Percentiles rank a stretch among this genome's conserved stretches.
Conservation (phyloP, 2,797 vertebrate species). For the Hippoglossus hippoglossus region DNA sequence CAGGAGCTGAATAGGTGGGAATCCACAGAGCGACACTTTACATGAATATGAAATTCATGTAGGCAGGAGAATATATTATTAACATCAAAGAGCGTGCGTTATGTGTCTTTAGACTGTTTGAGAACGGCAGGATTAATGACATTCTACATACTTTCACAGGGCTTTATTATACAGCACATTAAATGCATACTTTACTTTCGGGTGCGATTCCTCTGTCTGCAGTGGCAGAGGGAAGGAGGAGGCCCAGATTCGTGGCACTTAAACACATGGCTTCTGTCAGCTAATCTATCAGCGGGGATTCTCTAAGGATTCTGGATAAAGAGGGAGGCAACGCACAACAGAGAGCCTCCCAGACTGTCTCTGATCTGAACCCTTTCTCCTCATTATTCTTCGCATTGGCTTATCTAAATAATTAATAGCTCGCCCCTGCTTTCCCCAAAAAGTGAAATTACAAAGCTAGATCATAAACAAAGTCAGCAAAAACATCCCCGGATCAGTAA, state of each 20-base stretch:
- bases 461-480: slow-evolving; percentile 42
- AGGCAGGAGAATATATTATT: neutral
- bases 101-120: slow-evolving; percentile 10
- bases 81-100: slow-evolving; percentile 16
- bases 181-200: slow-evolving; percentile 11
- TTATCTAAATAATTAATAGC: slow-evolving; percentile 54
- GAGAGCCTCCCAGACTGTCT: slow-evolving; percentile 25
- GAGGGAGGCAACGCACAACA: slow-evolving; percentile 16
- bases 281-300: slow-evolving; percentile 56
- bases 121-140: slow-evolving; percentile 6
- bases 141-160: neutral
- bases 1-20: slow-evolving; percentile 26
- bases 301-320: slow-evolving; percentile 34
- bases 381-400: slow-evolving; percentile 44
- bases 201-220: slow-evolving; percentile 9
- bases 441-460: slow-evolving; percentile 30
- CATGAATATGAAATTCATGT: slow-evolving; percentile 26
- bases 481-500: slow-evolving; percentile 23
- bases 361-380: slow-evolving; percentile 36
- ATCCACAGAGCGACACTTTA: slow-evolving; percentile 14
- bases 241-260: slow-evolving; percentile 39
- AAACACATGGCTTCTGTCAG: slow-evolving; percentile 48
- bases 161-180: slow-evolving; percentile 20
- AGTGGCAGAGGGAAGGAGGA: slow-evolving; percentile 24
- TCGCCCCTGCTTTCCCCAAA: slow-evolving; percentile 31